Conservation (phyloP, 2,888 invertebrate genomes). For the Drosophila kanekoi region DNA sequence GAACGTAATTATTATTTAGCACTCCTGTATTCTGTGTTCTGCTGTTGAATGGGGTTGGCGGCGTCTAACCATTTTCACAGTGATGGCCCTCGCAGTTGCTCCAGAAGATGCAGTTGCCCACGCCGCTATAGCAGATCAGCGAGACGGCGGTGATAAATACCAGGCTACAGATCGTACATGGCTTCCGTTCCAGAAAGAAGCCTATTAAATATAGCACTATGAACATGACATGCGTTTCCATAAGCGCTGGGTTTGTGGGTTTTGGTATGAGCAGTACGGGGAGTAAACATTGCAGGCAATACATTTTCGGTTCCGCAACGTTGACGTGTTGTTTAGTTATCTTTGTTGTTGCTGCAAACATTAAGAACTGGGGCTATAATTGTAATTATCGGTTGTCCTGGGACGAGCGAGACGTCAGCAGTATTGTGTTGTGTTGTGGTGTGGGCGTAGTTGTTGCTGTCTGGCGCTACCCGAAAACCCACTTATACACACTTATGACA, state of each 20-base stretch:
- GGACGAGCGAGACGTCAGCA: conserved; percentile 47
- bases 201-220: conserved; percentile 98
- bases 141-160: conserved; percentile 97
- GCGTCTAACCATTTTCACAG: conserved; percentile 86
- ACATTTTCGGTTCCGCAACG: conserved; percentile 87
- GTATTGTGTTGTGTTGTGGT: conserved; percentile 22
- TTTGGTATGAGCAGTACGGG: conserved; percentile 98
- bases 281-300: conserved; percentile 98
- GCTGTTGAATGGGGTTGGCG: conserved; percentile 14
- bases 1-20: conserved; percentile 44
- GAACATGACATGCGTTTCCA: conserved; percentile 99
- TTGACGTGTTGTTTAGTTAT: conserved; percentile 44
- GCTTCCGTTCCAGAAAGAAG: conserved; percentile 98
- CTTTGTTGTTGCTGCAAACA: conserved; percentile 27
- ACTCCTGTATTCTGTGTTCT: conserved; percentile 25
- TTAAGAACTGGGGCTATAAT: conserved; percentile 25
- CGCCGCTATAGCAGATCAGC: conserved; percentile 97
- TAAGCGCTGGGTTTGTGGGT: conserved; percentile 97
- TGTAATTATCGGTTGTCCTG: conserved; percentile 40
- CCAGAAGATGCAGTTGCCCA: conserved; percentile 98
- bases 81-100: conserved; percentile 91
- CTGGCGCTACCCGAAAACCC: conserved; percentile 7
- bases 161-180: conserved; percentile 98
- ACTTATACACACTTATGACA: neutral
- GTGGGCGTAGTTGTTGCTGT: conserved; percentile 8